These are phyloP conservation scores for Rhodinocichla rosea DNA, from an alignment of 2,113 vertebrate species.

Conservation along the genomic window DNA sequence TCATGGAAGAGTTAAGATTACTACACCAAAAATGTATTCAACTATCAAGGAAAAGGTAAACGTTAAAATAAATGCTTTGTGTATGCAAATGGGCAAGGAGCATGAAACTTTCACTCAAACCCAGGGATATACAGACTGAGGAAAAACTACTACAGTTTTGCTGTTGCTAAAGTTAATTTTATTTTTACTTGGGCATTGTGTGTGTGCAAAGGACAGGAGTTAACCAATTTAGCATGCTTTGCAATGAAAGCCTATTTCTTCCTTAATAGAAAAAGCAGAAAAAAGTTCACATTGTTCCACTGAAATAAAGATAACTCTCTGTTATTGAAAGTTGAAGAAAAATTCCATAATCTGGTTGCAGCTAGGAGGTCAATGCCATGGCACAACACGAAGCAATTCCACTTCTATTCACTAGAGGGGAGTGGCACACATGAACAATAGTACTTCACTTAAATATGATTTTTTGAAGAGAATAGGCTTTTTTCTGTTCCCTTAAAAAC, in stretches of 20 bases:
- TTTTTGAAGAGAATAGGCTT: not conserved
- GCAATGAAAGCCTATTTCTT: not conserved
- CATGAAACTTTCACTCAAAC: not conserved
- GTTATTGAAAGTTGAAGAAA: not conserved
- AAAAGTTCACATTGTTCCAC: not conserved
- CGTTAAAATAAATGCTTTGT: not conserved
- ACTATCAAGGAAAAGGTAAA: not conserved
- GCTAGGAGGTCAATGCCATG: not conserved
- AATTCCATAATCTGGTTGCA: not conserved
- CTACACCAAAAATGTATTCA: not conserved
- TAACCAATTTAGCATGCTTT: not conserved
- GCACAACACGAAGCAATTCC: not conserved
- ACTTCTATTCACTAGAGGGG: slow-evolving; percentile 44
- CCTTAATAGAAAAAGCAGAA: not conserved
- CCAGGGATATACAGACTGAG: not conserved
- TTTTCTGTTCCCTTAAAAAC: not conserved
- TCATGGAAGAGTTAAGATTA: not conserved
- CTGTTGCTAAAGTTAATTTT: not conserved
- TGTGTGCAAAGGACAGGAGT: not conserved
- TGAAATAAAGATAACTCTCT: not conserved
- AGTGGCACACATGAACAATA: not conserved
- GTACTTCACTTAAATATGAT: not conserved
- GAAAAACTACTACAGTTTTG: not conserved
- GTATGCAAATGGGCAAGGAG: not conserved
- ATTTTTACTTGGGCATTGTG: not conserved